Evolutionary conservation across 2,797 vertebrate genomes (phyloP).

Genomic region (Rousettus madagascariensis): DNA sequence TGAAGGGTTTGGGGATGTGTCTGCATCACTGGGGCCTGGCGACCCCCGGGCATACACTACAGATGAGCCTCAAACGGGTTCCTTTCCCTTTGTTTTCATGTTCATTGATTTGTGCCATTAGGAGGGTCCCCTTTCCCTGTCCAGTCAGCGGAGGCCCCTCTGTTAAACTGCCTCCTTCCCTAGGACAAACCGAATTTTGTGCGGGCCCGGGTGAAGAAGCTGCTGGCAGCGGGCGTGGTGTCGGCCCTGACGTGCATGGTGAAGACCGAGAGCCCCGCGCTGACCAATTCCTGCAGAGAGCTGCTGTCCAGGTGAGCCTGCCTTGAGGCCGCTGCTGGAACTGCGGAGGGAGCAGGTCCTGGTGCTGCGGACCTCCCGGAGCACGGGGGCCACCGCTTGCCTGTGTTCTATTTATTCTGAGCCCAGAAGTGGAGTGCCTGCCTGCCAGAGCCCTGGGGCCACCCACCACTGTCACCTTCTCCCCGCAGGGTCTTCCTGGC

Average conservation of each 20-base stretch:
- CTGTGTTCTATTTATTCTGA: not conserved
- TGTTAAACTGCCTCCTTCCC: not conserved
- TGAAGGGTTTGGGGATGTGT: not conserved
- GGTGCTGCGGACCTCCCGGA: not conserved
- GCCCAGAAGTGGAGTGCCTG: not conserved
- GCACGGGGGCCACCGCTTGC: fast-evolving
- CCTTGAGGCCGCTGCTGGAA: fast-evolving
- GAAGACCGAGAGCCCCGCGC: constrained; percentile 92
- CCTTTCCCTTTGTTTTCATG: not conserved
- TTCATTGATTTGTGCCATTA: fast-evolving
- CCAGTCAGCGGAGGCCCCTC: not conserved
- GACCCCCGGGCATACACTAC: fast-evolving
- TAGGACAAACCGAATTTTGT: constrained; percentile 93
- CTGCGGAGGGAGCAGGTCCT: not conserved
- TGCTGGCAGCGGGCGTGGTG: constrained; percentile 92
- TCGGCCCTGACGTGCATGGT: constrained; percentile 96
- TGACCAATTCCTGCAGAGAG: constrained; percentile 93
- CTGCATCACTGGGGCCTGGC: fast-evolving
- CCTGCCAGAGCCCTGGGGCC: fast-evolving
- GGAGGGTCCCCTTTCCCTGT: not conserved
- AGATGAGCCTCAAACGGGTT: too few relatives aligned
- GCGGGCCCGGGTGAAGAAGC: constrained; percentile 90
- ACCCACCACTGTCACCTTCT: not conserved
- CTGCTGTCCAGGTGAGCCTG: constrained; percentile 91
- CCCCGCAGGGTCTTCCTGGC: constrained; percentile 93